Evolutionary conservation across 2,113 vertebrate genomes (phyloP), one percentile per base, ranked within the genome.

Genomic region (Alethe castanea): DNA sequence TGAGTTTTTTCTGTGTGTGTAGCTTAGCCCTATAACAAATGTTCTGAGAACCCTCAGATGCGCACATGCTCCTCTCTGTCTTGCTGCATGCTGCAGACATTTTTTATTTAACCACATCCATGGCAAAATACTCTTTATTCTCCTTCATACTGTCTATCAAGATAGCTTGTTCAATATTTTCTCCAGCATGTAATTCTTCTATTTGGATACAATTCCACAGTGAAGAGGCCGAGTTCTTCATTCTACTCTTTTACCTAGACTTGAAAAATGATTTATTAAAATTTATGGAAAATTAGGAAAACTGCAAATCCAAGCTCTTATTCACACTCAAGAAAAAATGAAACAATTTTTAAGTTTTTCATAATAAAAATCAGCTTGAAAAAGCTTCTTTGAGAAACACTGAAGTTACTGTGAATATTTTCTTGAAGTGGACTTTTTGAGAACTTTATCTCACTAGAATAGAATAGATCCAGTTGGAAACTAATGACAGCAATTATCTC

Each of bases 181-280:
- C 48, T 84, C 0, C 0, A 73, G 12, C 3, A 14, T 5, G 2
- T 1, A 40, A 4, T 84, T 81, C 42, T 73, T 25, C 17, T 57
- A 6, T 50, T 81, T 66, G 48, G n/a, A 57, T 44, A 36, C 6
- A 57, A 57, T 78, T 8, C 5, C 28, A 28, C 22, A 69, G 6
- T 11, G n/a, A 78, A 64, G 40, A 74, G 26, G 9, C 4, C 7
- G 12, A 74, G n/a, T 8, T 81, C 8, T 38, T 90, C 28, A 31
- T 73, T 70, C 24, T 19, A 35, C 5, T 66, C 23, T 14, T 78
- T 33, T 56, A 65, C 13, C 5, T 25, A 47, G 45, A 72, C 4
- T 42, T 36, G 14, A 10, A 3, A 85, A 90, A 66, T 45, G 5
- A 4, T 42, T 61, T 65, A 40, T 38, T 79, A 62, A 53, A 45